A percentile compares a stretch with the other conserved stretches of the same genome.
Evolutionary conservation across 2,113 vertebrate genomes (phyloP).

Genomic region (Hippopotamus amphibius): DNA sequence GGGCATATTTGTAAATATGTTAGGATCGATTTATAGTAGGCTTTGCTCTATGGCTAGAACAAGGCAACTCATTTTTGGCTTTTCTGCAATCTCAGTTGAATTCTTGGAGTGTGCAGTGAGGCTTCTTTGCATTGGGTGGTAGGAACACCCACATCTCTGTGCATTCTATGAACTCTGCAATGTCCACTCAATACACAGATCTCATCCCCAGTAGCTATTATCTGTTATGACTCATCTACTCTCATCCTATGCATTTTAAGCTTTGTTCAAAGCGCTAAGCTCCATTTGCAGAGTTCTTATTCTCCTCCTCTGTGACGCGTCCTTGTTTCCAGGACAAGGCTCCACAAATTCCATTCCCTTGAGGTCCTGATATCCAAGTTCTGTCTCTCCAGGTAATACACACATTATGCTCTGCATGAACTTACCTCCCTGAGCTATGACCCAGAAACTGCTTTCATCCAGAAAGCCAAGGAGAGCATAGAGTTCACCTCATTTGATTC

Average conservation of each 20-base stretch:
- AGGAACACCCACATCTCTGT: background rate
- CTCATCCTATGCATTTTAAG: background rate
- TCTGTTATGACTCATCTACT: background rate
- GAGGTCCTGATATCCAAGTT: background rate
- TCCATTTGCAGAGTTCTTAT: background rate
- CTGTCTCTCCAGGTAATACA: background rate
- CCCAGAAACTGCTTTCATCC: background rate
- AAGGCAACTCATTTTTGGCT: background rate
- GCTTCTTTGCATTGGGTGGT: background rate
- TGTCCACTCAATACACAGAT: background rate
- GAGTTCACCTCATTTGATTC: background rate
- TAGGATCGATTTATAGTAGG: background rate
- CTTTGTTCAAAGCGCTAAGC: background rate
- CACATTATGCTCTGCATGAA: background rate
- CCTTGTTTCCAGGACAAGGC: background rate
- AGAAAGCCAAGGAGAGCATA: background rate
- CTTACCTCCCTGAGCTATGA: background rate
- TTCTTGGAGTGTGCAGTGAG: background rate
- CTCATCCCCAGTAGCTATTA: background rate
- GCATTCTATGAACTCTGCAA: background rate
- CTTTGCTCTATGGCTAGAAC: background rate
- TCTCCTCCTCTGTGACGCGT: background rate
- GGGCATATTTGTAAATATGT: background rate
- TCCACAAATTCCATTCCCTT: background rate
- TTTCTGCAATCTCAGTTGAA: background rate